Evolutionary conservation across 2,888 invertebrate genomes (phyloP).

Genomic region (Drosophila paracracens): DNA sequence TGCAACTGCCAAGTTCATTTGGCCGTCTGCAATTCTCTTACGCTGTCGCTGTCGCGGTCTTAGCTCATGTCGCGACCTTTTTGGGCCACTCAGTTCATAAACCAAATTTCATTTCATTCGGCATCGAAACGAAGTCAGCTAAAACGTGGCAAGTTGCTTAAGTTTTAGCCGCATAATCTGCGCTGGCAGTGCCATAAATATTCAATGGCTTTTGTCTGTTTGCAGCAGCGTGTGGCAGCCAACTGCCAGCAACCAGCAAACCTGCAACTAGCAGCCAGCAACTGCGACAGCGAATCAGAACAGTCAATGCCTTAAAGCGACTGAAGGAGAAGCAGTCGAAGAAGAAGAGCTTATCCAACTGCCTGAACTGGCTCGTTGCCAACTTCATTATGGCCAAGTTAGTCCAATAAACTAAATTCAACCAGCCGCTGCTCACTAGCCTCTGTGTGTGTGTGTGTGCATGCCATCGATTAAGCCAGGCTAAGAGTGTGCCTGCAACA

Average conservation of each 20-base stretch:
- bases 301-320: constrained; percentile 58
- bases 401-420: constrained; percentile 36
- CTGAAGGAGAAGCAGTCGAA: constrained; percentile 14
- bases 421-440: constrained; percentile 26
- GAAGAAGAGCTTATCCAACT: constrained; percentile 25
- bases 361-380: constrained; percentile 46
- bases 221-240: constrained; percentile 19
- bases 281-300: constrained; percentile 6
- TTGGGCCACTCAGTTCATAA: constrained; percentile 64
- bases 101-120: constrained; percentile 76
- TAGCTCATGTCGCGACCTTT: constrained; percentile 52
- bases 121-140: constrained; percentile 36
- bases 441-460: constrained; percentile 26
- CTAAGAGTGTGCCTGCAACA: constrained; percentile 37
- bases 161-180: constrained; percentile 78
- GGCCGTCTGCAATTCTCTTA: constrained; percentile 56
- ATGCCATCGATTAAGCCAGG: constrained; percentile 68
- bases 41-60: constrained; percentile 31
- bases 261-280: constrained; percentile 11
- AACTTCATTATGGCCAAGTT: constrained; percentile 65
- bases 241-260: constrained; percentile 16
- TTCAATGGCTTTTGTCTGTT: constrained; percentile 70
- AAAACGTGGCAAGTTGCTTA: constrained; percentile 68
- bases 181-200: constrained; percentile 72
- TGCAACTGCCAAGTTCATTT: constrained; percentile 70